A percentile compares a stretch with the other conserved stretches of the same genome.
Evolutionary conservation across 2,797 vertebrate genomes (phyloP).

Genomic region (Phyllotis vaccarum): DNA sequence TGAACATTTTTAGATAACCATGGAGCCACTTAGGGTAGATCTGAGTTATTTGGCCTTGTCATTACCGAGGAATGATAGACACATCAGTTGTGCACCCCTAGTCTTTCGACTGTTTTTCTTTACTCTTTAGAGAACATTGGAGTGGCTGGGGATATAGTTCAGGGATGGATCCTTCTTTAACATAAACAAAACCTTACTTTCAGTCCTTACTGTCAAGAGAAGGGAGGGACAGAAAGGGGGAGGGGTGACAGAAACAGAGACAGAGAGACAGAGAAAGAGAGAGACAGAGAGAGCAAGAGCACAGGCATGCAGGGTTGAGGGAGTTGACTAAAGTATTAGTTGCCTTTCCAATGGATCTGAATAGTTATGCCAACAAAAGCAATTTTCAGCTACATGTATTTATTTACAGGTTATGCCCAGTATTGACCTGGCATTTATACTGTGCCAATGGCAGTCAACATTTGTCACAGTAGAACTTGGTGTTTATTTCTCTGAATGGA

Average conservation of each 20-base stretch:
- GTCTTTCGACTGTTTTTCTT: slow-evolving; percentile 35
- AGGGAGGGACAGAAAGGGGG: not conserved
- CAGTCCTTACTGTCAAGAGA: not conserved
- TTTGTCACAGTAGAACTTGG: not conserved
- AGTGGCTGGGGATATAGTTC: not conserved
- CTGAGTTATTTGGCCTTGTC: not conserved
- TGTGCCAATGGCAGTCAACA: not conserved
- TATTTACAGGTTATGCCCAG: not conserved
- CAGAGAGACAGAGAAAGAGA: not conserved
- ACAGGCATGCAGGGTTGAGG: not conserved
- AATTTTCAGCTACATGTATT: not conserved
- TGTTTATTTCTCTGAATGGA: slow-evolving; percentile 18
- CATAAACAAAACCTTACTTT: not conserved
- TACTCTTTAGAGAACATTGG: not conserved
- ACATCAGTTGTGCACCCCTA: not conserved
- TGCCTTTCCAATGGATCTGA: not conserved
- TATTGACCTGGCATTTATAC: not conserved
- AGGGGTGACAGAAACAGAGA: not conserved
- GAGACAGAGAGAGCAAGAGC: not conserved
- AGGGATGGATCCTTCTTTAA: no score
- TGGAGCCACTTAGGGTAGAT: not conserved
- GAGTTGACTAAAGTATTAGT: not conserved
- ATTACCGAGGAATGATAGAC: not conserved
- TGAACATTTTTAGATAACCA: not conserved
- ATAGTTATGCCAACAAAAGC: not conserved